Evolutionary conservation across 53 echinoderm and acorn worm species (phyloP), one percentile per base, ranked within the genome.

Genomic region (Pentamera pediparva): DNA sequence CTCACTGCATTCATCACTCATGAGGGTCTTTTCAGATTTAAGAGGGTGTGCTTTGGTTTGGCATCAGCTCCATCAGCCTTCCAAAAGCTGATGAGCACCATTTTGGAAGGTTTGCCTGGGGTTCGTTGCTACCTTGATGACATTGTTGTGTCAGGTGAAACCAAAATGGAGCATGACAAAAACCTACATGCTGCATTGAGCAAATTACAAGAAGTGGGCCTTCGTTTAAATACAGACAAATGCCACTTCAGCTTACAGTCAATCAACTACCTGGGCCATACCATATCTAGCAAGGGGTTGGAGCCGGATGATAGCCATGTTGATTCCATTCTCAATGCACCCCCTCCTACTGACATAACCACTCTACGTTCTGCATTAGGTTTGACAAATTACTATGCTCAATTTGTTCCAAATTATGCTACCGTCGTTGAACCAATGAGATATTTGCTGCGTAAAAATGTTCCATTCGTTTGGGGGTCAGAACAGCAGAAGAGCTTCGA

Each of bases 101-200:
- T 84, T 19, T 37, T 78, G 21, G 24, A 27, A 11, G 79, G 64
- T 10, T 49, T 79, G 26, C 17, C 43, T 37, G 84, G 78, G 3
- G 78, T 84, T 47, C 61, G 47, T 21, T 77, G 77, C 32, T 77
- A 80, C 59, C 59, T 85, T 15, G 80, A 85, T 43, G 76, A 86
- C 75, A 62, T 86, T 10, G 81, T 86, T 6, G 60, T 75, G 43
- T 76, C 53, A 36, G 85, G 85, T 18, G 35, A 59, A 20, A 55
- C 57, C 54, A 57, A 74, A 40, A 37, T 18, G 3, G 75, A 65
- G 35, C 80, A 80, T 57, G 80, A 79, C 37, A 25, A 19, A 3
- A 49, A 85, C 28, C 54, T 79, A 27, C 6, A 17, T 0, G 29
- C 41, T 5, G 69, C 73, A 3, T 27, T 84, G 6, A 20, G 49